phyloP scores from a whole-genome alignment of 2,888 invertebrate genomes.

The Elaeidobius kamerunicus region DNA sequence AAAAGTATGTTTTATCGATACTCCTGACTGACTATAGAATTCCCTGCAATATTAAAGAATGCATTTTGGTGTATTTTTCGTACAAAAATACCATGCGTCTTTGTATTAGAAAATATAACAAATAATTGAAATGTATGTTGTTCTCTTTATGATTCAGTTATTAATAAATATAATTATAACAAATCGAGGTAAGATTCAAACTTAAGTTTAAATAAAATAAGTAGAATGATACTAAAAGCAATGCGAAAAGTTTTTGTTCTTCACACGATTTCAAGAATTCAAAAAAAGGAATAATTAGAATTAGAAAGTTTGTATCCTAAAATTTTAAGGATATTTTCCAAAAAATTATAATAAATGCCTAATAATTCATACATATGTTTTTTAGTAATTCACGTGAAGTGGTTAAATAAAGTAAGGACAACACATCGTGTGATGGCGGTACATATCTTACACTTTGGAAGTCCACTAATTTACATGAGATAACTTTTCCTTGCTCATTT shows the following conservation, averaged over 20 bases:
- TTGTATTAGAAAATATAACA: too few relatives aligned
- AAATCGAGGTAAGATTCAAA: too few relatives aligned
- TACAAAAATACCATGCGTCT: too few relatives aligned
- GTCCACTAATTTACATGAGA: conserved; percentile 46
- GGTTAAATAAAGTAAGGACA: conserved; percentile 44
- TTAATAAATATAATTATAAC: too few relatives aligned
- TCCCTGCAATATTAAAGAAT: too few relatives aligned
- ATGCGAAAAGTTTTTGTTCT: conserved; percentile 42
- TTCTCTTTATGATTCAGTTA: too few relatives aligned
- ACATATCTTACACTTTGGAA: conserved; percentile 53
- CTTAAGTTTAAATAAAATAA: too few relatives aligned
- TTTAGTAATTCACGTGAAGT: conserved; percentile 40
- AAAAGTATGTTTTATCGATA: too few relatives aligned
- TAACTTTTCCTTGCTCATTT: conserved; percentile 34
- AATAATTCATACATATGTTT: conserved; percentile 36
- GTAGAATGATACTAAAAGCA: conserved; percentile 40
- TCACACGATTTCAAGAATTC: conserved; percentile 44
- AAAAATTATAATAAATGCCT: conserved; percentile 43
- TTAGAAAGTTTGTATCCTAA: conserved; percentile 36
- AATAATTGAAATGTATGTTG: too few relatives aligned
- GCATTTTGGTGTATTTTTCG: too few relatives aligned
- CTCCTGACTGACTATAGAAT: too few relatives aligned
- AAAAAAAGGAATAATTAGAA: conserved; percentile 38
- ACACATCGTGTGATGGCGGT: conserved; percentile 64
- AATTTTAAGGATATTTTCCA: conserved; percentile 38